Percentiles rank a stretch among this genome's conserved stretches.
These are phyloP conservation scores for Cryptocephalus primarius DNA, from an alignment of 2,888 invertebrate genomes.

Conservation along the genomic window DNA sequence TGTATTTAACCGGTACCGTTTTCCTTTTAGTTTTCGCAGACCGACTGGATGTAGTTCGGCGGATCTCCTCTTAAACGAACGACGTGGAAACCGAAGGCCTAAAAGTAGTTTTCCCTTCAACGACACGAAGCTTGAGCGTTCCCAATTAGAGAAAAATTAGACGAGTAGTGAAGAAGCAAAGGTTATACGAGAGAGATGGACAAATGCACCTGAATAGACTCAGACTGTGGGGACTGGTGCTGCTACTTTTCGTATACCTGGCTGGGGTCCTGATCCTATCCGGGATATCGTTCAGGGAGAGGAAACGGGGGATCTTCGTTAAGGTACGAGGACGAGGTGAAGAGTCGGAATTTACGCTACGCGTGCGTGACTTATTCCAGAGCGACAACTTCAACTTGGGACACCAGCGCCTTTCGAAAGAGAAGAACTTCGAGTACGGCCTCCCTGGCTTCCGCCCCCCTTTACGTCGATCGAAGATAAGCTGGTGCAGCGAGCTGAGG, in stretches of 20 bases:
- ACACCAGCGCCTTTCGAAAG: slow-evolving; percentile 9
- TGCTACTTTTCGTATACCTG: slow-evolving; percentile 35
- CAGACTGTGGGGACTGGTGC: slow-evolving; percentile 36
- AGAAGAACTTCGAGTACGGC: slow-evolving; percentile 26
- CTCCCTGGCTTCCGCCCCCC: slow-evolving; percentile 27
- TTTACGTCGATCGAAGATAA: slow-evolving; percentile 29
- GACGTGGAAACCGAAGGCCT: no score
- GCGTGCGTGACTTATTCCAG: no score
- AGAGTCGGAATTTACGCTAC: no score
- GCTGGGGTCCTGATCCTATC: slow-evolving; percentile 37
- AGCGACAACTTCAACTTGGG: slow-evolving; percentile 5
- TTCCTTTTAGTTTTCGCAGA: no score
- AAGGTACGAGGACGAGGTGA: no score
- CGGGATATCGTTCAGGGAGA: slow-evolving; percentile 36
- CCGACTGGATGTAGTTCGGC: no score
- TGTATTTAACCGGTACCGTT: no score
- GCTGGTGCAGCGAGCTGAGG: slow-evolving; percentile 45
- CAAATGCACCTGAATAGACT: slow-evolving; percentile 34
- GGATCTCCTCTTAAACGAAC: no score
- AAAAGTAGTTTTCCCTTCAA: no score
- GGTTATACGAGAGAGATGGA: slow-evolving; percentile 17
- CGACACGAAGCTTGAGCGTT: no score
- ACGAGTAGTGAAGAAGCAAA: no score
- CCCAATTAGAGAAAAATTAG: no score
- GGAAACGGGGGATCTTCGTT: slow-evolving; percentile 15